These are phyloP conservation scores for Gyrodactylus salaris DNA, from an alignment of 1,140 invertebrate genomes.

Conservation along the genomic window DNA sequence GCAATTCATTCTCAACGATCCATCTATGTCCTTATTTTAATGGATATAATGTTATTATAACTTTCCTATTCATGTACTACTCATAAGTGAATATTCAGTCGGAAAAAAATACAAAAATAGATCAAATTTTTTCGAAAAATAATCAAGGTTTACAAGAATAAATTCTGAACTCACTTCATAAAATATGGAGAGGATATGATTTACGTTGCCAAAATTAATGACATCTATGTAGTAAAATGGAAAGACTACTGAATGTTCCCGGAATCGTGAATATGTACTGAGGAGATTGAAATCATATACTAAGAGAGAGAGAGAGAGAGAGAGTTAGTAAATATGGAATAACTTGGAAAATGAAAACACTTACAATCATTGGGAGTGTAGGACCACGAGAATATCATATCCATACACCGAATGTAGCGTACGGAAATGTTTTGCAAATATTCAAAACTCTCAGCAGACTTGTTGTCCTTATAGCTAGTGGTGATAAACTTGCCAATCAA, in stretches of 20 bases:
- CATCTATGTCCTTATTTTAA: too few species aligned
- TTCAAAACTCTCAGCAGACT: not conserved
- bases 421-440: not conserved
- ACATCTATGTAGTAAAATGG: not conserved
- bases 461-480: too few species aligned
- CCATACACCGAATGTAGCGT: not conserved
- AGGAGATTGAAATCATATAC: not conserved
- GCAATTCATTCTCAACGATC: too few species aligned
- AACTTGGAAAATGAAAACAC: not conserved
- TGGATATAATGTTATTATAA: too few species aligned
- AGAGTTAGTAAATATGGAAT: not conserved
- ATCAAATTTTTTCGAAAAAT: too few species aligned
- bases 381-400: not conserved
- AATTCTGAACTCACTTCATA: not conserved
- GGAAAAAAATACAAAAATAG: too few species aligned
- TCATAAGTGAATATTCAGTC: too few species aligned
- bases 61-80: too few species aligned
- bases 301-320: not conserved
- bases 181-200: not conserved
- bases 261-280: not conserved
- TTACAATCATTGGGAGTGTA: not conserved
- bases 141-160: too few species aligned
- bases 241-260: not conserved
- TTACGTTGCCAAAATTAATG: not conserved
- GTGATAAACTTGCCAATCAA: not conserved